Evolutionary conservation across 2,888 invertebrate genomes (phyloP).

Genomic region (Drosophila neoperkinsi): DNA sequence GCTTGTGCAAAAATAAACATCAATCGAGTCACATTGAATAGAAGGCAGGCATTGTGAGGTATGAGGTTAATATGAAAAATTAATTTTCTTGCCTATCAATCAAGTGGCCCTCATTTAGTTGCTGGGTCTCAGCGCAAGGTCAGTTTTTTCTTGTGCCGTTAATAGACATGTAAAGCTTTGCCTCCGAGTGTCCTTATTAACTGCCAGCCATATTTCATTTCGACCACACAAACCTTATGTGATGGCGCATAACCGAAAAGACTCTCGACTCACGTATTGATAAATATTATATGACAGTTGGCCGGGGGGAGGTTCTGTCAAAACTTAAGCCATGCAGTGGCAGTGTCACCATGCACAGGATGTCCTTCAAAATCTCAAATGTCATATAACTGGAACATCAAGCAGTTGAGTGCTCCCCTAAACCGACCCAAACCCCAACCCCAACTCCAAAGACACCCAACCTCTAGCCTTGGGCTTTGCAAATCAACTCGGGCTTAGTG

Average conservation of each 20-base stretch:
- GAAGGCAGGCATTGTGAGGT: background rate
- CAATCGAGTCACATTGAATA: conserved; percentile 32
- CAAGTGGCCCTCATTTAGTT: conserved; percentile 34
- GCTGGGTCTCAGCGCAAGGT: conserved; percentile 9
- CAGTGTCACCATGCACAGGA: conserved; percentile 14
- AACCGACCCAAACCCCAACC: background rate
- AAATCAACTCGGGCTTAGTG: conserved; percentile 74
- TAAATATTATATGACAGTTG: conserved; percentile 59
- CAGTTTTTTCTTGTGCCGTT: conserved; percentile 20
- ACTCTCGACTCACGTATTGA: conserved; percentile 55
- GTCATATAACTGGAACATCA: conserved; percentile 64
- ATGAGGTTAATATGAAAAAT: conserved; percentile 63
- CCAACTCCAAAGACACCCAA: background rate
- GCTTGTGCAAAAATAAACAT: conserved; percentile 32
- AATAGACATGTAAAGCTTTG: conserved; percentile 55
- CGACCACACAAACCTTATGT: conserved; percentile 29
- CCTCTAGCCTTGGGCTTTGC: conserved; percentile 54
- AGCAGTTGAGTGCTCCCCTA: conserved; percentile 37
- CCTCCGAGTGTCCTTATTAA: conserved; percentile 68
- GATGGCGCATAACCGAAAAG: conserved; percentile 13
- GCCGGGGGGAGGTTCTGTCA: conserved; percentile 42
- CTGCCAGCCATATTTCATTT: conserved; percentile 68
- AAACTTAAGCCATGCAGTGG: conserved; percentile 50
- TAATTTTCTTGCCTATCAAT: conserved; percentile 72
- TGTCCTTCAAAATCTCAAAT: conserved; percentile 73